Base-by-base conservation (phyloP, 1,140 invertebrate genomes). In the Drosophila aff. region DNA sequence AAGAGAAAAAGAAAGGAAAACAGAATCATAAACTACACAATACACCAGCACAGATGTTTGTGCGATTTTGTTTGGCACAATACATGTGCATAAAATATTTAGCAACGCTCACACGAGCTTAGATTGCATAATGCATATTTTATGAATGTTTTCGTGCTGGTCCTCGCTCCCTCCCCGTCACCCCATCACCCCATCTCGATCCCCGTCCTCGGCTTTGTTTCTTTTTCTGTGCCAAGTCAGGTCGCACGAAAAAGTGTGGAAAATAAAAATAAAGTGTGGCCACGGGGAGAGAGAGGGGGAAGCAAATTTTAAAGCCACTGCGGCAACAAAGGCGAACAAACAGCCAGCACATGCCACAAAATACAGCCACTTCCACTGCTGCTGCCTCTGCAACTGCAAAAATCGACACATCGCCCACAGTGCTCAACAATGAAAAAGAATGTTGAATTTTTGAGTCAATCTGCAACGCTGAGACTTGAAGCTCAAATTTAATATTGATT, bases 81-180 rank as follows among this genome's bases (percentile, higher is more conserved):
- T 84, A 89, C 77, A 90, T 81, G 79, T 76, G 68, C 73, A 87
- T 87, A 74, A 92, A 92, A 91, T 91, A 92, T 92, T 92, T 85
- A 91, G 76, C 81, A 90, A 76, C 77, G 84, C 91, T 92, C 91
- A 92, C 91, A 92, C 91, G 91, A 91, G 91, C 87, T 92, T 92
- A 92, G 91, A 92, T 92, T 92, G 87, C 87, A 89, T 89, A 89
- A 92, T 92, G 80, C 91, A 92, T 92, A 90, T 92, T 92, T 92
- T 73, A 92, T 92, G 80, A 90, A 81, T 90, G 86, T 90, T 90
- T 79, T 82, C 76, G 67, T 75, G 69, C 40, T 67, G 52, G 52
- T 38, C 52, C 52, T 55, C 2, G 53, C 44, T 28, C 1, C 33
- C 46, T 18, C 28, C 28, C 23, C 23, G 23, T 23, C 23, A 23